Conservation (phyloP, 1,140 invertebrate genomes). For the Cecropterus lyciades region DNA sequence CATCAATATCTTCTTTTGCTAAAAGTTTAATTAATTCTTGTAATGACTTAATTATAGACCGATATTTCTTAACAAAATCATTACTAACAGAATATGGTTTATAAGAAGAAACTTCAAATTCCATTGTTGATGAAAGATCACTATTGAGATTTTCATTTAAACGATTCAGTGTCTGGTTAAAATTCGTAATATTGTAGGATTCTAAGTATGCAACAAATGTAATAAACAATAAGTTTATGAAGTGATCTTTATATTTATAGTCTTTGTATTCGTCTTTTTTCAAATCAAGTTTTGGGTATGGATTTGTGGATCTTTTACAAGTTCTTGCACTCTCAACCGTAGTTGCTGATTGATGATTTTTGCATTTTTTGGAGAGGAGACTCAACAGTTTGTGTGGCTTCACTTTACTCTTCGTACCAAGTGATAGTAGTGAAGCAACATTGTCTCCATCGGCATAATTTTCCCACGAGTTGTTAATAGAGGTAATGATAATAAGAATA, state of each 20-base stretch:
- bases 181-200: constrained; percentile 53
- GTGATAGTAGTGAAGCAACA: constrained; percentile 1
- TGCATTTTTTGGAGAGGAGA: constrained; percentile 47
- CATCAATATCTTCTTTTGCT: background rate
- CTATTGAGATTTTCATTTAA: constrained; percentile 52
- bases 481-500: constrained; percentile 55
- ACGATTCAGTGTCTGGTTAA: constrained; percentile 55
- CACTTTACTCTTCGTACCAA: constrained; percentile 12
- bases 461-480: constrained; percentile 46
- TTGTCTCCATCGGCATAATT: constrained; percentile 37
- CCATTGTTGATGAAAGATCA: background rate
- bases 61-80: constrained; percentile 17
- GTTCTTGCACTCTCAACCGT: too few species aligned
- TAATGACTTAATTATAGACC: background rate
- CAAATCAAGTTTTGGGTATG: constrained; percentile 41
- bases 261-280: constrained; percentile 4
- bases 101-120: background rate
- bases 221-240: constrained; percentile 55
- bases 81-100: background rate
- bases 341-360: background rate
- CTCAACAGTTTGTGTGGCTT: constrained; percentile 47
- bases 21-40: background rate
- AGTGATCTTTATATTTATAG: constrained; percentile 40
- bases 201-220: constrained; percentile 63
- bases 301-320: background rate